A percentile compares a stretch with the other conserved stretches of the same genome.
Conservation (phyloP, 2,797 vertebrate species). For the Anniella stebbinsi region DNA sequence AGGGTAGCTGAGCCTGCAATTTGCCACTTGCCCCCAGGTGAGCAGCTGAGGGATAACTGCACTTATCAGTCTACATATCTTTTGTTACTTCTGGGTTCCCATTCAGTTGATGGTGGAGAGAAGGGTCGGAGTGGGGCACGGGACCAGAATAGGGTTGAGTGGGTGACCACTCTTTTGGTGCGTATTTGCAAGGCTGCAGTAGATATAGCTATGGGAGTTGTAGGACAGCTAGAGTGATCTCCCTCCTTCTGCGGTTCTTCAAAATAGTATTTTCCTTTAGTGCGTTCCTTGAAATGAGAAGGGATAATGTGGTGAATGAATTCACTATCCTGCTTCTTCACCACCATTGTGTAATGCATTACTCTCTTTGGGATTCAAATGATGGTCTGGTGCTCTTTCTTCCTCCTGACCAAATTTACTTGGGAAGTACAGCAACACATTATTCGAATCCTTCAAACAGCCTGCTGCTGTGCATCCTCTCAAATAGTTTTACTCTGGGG, state of each 20-base stretch:
- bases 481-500: background rate
- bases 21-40: background rate
- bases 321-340: background rate
- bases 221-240: background rate
- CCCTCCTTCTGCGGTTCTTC: background rate
- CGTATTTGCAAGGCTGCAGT: background rate
- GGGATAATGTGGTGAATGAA: background rate
- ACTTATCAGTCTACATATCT: background rate
- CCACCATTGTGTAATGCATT: background rate
- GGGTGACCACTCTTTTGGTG: no score
- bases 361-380: background rate
- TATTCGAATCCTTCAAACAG: background rate
- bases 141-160: background rate
- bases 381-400: background rate
- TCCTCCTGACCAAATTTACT: background rate
- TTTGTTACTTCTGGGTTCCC: background rate
- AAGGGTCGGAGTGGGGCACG: no score
- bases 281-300: background rate
- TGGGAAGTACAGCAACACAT: background rate
- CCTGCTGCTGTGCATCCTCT: background rate
- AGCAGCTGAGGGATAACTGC: background rate
- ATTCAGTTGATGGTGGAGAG: background rate
- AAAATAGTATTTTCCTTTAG: background rate
- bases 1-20: no score
- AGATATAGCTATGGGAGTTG: background rate